A percentile compares a stretch with the other conserved stretches of the same genome.
These are phyloP conservation scores for Buteo buteo DNA, from an alignment of 2,113 vertebrate species.

Conservation along the genomic window DNA sequence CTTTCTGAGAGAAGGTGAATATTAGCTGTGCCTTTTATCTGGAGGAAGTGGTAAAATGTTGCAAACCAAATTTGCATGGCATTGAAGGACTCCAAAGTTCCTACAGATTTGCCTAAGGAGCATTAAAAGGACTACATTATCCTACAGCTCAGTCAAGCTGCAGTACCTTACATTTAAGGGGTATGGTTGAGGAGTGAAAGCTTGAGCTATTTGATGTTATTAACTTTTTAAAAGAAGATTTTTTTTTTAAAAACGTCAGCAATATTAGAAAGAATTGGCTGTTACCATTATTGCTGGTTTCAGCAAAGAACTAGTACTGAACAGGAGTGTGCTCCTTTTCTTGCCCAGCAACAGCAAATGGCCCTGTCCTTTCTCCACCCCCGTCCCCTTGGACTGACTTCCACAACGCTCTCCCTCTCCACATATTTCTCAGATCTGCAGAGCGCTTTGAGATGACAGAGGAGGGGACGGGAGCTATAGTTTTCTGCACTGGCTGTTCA, in stretches of 20 bases:
- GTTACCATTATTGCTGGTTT: background rate
- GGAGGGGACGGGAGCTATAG: background rate
- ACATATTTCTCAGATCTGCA: background rate
- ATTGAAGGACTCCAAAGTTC: background rate
- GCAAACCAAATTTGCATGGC: slow-evolving; percentile 21
- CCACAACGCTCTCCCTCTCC: background rate
- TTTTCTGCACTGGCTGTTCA: background rate
- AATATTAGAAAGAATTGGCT: background rate
- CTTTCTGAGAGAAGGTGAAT: background rate
- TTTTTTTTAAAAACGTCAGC: background rate
- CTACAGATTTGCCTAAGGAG: slow-evolving; percentile 28
- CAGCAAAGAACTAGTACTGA: background rate
- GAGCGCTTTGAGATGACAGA: background rate
- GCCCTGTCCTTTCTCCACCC: background rate
- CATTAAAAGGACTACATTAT: slow-evolving; percentile 12
- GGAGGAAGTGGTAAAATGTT: slow-evolving; percentile 13
- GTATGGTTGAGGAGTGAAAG: background rate
- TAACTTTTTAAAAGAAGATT: background rate
- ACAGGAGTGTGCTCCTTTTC: background rate
- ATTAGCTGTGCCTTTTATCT: slow-evolving; percentile 19
- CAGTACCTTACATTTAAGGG: background rate
- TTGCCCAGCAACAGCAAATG: background rate
- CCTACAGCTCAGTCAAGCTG: background rate
- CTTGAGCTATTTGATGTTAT: slow-evolving; percentile 2
- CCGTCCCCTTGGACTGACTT: background rate